Conservation (phyloP, 2,797 vertebrate species). For the Arnoldichthys spilopterus region DNA sequence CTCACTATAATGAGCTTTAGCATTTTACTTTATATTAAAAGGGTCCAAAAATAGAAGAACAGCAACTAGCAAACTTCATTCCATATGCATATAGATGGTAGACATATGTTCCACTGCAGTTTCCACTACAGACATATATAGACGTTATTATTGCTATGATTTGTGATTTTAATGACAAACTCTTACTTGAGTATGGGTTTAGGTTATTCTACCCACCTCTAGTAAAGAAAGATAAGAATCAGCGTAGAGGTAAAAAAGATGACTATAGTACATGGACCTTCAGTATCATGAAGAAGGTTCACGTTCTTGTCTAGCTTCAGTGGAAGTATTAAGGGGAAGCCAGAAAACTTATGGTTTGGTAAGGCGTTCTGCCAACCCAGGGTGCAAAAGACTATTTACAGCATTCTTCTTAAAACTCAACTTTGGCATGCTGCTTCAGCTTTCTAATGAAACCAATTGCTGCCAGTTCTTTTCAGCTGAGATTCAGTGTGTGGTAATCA, state of each 20-base stretch:
- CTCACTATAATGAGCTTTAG: too few relatives aligned
- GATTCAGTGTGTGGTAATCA: neutral
- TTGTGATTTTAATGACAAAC: neutral
- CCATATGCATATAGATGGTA: neutral
- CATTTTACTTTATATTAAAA: too few relatives aligned
- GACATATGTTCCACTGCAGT: neutral
- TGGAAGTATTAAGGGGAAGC: neutral
- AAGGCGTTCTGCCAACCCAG: neutral
- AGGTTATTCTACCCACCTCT: neutral
- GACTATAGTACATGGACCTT: neutral
- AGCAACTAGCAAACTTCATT: too few relatives aligned
- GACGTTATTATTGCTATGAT: neutral
- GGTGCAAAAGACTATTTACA: neutral
- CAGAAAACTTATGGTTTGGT: neutral
- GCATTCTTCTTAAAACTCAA: neutral
- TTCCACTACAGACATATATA: too few relatives aligned
- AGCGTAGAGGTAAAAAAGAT: neutral
- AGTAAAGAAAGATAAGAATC: neutral
- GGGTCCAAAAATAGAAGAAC: too few relatives aligned
- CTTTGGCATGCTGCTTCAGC: neutral
- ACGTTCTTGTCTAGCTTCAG: neutral
- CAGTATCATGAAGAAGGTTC: neutral
- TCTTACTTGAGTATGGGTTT: neutral
- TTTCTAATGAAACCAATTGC: neutral
- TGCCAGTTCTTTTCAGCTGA: neutral